These are phyloP conservation scores for Phyllopteryx taeniolatus DNA, from an alignment of 2,113 vertebrate species.

Conservation along the genomic window DNA sequence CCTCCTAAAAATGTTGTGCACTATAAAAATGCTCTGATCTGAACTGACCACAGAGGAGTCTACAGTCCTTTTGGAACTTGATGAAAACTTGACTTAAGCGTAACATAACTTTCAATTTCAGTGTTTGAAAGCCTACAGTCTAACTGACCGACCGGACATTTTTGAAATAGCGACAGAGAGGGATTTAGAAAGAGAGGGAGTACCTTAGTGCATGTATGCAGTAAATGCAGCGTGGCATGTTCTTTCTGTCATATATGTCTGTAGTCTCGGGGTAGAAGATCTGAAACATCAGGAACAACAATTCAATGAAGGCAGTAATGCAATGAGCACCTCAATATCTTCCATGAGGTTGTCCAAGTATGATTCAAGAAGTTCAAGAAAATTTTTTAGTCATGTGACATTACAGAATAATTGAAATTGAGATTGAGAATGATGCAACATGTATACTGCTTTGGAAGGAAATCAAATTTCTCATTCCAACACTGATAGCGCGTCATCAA, in stretches of 20 bases:
- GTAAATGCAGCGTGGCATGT: slow-evolving; percentile 98
- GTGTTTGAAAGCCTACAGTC: neutral
- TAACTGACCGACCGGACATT: neutral
- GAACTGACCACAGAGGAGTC: no score
- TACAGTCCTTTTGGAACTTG: no score
- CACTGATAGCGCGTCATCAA: no score
- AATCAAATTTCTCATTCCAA: no score
- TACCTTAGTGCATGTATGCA: slow-evolving; percentile 98
- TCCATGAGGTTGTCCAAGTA: slow-evolving; percentile 18
- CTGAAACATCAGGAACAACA: slow-evolving; percentile 62
- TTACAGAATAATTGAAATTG: neutral
- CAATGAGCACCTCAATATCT: slow-evolving; percentile 14
- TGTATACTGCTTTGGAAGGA: neutral
- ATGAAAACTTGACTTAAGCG: no score
- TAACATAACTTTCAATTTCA: neutral
- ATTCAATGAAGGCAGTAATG: neutral
- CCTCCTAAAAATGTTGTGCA: no score
- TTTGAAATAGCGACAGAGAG: neutral
- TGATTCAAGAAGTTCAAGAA: neutral
- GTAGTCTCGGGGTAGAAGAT: slow-evolving; percentile 99
- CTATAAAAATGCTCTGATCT: no score
- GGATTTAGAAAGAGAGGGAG: neutral
- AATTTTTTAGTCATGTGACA: neutral
- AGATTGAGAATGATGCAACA: neutral
- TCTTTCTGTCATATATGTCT: slow-evolving; percentile 97